phyloP scores from a whole-genome alignment of 2,113 vertebrate genomes.

The Oryzias javanicus region DNA sequence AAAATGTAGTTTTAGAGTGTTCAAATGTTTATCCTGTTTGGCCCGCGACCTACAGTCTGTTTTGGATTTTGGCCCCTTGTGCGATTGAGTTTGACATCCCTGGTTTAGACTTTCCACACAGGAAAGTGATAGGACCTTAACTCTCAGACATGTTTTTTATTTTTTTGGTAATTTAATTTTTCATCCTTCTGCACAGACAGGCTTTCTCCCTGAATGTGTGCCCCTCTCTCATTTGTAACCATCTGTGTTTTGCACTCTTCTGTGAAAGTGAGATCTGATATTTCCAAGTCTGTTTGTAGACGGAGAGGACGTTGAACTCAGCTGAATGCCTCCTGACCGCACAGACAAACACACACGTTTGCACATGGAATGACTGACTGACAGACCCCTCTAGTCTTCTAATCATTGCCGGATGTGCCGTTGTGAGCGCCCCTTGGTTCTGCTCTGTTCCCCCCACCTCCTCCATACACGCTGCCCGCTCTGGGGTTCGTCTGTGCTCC shows the following conservation, averaged over 20 bases:
- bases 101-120: not conserved
- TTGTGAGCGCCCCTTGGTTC: slow-evolving; percentile 16
- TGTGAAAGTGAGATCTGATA: slow-evolving; percentile 16
- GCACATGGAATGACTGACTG: slow-evolving; percentile 36
- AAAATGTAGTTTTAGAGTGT: too few relatives aligned
- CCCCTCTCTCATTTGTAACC: slow-evolving; percentile 1
- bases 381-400: slow-evolving; percentile 30
- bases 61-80: too few relatives aligned
- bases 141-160: not conserved
- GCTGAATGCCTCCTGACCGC: slow-evolving; percentile 29
- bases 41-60: too few relatives aligned
- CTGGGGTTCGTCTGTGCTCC: slow-evolving; percentile 43
- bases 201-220: not conserved
- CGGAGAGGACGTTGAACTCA: slow-evolving; percentile 6
- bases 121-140: slow-evolving; percentile 18
- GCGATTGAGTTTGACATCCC: too few relatives aligned
- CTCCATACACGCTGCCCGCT: slow-evolving; percentile 29
- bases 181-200: not conserved
- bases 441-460: slow-evolving; percentile 14
- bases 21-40: too few relatives aligned
- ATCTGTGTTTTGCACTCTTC: not conserved
- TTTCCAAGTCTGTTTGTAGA: slow-evolving; percentile 9
- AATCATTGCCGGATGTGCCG: slow-evolving; percentile 41
- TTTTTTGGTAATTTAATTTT: not conserved
- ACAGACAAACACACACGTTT: slow-evolving; percentile 7